phyloP scores from a whole-genome alignment of 2,113 vertebrate species.

The Penelope pileata region DNA sequence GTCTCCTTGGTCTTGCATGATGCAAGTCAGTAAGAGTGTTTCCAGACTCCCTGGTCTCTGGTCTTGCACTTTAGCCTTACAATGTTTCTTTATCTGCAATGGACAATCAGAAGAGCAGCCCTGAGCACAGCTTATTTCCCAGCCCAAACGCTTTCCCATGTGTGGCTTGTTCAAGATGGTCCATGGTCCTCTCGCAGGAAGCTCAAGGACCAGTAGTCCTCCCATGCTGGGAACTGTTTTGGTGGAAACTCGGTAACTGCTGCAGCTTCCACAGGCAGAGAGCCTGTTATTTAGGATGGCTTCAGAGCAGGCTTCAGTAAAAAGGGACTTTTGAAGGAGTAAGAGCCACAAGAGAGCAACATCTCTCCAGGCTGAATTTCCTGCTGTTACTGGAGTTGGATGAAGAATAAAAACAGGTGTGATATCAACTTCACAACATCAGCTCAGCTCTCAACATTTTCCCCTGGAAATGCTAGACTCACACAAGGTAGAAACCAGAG shows the following conservation, averaged over 20 bases:
- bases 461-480: neutral
- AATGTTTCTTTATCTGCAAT: neutral
- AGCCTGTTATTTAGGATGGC: neutral
- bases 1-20: neutral
- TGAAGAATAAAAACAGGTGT: neutral
- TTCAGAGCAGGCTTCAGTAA: neutral
- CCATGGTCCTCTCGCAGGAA: neutral
- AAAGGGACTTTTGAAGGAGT: neutral
- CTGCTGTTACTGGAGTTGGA: neutral
- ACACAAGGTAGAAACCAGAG: neutral
- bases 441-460: neutral
- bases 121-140: neutral
- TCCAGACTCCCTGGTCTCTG: neutral
- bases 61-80: neutral
- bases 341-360: neutral
- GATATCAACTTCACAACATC: neutral
- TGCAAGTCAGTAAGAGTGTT: neutral
- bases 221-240: neutral
- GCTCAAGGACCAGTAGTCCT: neutral
- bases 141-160: neutral
- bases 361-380: accelerated
- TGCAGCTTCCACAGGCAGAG: neutral
- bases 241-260: accelerated
- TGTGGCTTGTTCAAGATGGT: neutral
- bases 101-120: neutral